phyloP scores from a whole-genome alignment of 2,797 vertebrate species.

The Sebastes oblongus region DNA sequence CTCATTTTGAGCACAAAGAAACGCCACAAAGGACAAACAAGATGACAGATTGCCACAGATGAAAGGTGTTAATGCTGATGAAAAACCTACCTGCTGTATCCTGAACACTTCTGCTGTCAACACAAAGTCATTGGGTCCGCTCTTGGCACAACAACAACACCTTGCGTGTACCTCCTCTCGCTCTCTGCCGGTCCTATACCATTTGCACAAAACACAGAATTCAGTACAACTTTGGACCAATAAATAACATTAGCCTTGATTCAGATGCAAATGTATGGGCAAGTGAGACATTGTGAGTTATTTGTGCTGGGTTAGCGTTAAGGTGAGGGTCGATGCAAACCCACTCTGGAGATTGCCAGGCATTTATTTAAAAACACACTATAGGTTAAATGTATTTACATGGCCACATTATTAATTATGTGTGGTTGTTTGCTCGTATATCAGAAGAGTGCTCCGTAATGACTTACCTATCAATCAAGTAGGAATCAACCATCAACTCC shows the following conservation, averaged over 20 bases:
- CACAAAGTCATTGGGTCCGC: constrained; percentile 72
- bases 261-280: constrained; percentile 28
- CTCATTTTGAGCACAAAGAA: constrained; percentile 67
- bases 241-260: constrained; percentile 30
- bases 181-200: constrained; percentile 13
- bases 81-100: constrained; percentile 62
- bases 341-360: constrained; percentile 53
- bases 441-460: neutral
- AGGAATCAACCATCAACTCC: neutral
- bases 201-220: constrained; percentile 29
- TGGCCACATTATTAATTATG: neutral
- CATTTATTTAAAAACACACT: constrained; percentile 21
- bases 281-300: constrained; percentile 36
- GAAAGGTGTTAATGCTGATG: constrained; percentile 61
- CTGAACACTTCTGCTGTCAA: constrained; percentile 66
- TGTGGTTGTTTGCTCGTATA: neutral
- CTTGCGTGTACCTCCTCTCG: constrained; percentile 12
- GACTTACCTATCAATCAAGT: neutral
- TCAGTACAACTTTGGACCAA: constrained; percentile 6
- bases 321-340: constrained; percentile 45
- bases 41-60: constrained; percentile 62
- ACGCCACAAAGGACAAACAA: constrained; percentile 52
- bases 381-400: constrained; percentile 28
- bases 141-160: constrained; percentile 42
- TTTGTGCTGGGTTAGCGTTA: constrained; percentile 11